These are phyloP conservation scores for Epinephelus lanceolatus DNA, from an alignment of 2,113 vertebrate genomes.

Conservation along the genomic window DNA sequence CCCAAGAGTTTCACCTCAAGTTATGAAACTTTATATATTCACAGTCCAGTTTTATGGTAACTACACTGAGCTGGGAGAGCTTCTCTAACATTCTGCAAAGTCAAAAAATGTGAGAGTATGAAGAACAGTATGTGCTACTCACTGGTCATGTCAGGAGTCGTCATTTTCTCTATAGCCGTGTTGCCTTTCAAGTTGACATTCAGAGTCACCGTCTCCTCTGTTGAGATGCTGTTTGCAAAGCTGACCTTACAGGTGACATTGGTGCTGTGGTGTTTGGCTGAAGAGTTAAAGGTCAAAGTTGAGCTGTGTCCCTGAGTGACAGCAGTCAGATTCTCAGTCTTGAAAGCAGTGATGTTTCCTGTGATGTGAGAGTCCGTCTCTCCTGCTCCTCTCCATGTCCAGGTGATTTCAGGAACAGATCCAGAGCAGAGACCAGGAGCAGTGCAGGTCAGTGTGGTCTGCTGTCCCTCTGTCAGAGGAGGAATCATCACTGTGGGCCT, in stretches of 20 bases:
- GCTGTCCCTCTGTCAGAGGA: slow-evolving; percentile 42
- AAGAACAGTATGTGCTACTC: slow-evolving; percentile 23
- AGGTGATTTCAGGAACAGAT: slow-evolving; percentile 36
- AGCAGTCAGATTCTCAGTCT: neutral
- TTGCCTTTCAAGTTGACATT: neutral
- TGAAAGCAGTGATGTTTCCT: neutral
- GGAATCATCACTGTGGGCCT: slow-evolving; percentile 47
- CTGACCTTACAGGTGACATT: slow-evolving; percentile 56
- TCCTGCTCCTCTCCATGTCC: slow-evolving; percentile 36
- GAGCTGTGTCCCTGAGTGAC: slow-evolving; percentile 27
- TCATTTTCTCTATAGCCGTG: too few species aligned
- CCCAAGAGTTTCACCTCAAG: too few species aligned
- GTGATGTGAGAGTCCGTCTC: neutral
- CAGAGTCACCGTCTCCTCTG: slow-evolving; percentile 25
- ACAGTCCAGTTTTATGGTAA: too few species aligned
- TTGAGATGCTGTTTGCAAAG: neutral
- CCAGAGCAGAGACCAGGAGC: too few species aligned
- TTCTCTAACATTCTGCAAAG: too few species aligned
- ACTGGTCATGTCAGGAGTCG: slow-evolving; percentile 32
- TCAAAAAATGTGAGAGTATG: too few species aligned
- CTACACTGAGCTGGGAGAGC: neutral
- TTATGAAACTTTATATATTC: too few species aligned
- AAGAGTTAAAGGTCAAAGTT: slow-evolving; percentile 52
- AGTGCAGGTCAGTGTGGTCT: slow-evolving; percentile 62
- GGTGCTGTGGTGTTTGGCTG: slow-evolving; percentile 45